Percentiles rank a stretch among this genome's conserved stretches.
Evolutionary conservation across 2,888 invertebrate species (phyloP).

Genomic region (Rhabditoides inermis): DNA sequence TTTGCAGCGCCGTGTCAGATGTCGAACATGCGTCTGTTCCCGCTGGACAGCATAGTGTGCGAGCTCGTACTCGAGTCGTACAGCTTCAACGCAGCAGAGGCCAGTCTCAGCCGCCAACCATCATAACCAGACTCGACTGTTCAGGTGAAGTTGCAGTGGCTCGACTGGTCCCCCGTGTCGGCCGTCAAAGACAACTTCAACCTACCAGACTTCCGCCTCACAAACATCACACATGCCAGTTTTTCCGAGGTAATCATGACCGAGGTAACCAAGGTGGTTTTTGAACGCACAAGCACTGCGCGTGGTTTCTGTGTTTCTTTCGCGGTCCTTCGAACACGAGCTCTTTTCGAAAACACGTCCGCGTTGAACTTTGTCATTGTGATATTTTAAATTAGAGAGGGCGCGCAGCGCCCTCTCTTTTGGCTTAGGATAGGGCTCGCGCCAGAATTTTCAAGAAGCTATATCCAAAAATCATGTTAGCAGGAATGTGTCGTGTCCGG

Average conservation of each 20-base stretch:
- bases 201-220: slow-evolving; percentile 47
- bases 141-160: slow-evolving; percentile 43
- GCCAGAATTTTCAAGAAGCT: no score
- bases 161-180: slow-evolving; percentile 47
- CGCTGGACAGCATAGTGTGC: slow-evolving; percentile 43
- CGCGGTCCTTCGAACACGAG: no score
- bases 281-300: no score
- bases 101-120: not conserved
- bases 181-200: slow-evolving; percentile 43
- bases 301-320: no score
- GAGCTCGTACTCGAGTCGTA: slow-evolving; percentile 45
- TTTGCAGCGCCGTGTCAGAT: slow-evolving; percentile 38
- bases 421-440: no score
- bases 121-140: not conserved
- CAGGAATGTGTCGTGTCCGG: no score
- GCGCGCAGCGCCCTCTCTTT: no score
- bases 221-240: slow-evolving; percentile 42
- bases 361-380: no score
- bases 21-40: slow-evolving; percentile 43
- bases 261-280: no score
- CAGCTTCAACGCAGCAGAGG: slow-evolving; percentile 49
- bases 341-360: no score
- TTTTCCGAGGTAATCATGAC: slow-evolving; percentile 40
- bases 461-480: no score
- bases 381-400: no score